Evolutionary conservation across 2,888 invertebrate species (phyloP), one percentile per base, ranked within the genome.

Genomic region (Helobdella robusta): DNA sequence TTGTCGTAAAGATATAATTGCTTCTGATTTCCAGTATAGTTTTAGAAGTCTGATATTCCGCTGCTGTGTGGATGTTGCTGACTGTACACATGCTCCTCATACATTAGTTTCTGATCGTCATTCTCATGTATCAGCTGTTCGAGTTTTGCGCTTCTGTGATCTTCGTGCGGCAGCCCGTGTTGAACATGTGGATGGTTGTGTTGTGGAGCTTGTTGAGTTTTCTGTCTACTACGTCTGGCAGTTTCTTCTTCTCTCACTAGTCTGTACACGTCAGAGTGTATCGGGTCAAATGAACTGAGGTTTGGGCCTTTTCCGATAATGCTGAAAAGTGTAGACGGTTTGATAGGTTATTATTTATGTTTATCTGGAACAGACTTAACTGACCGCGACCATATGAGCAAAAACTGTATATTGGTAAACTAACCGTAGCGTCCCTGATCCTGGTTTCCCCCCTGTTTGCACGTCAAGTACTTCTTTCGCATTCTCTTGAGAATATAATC

Each of bases 401-500:
- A n/a, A n/a, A n/a, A n/a, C n/a, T n/a, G n/a, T n/a, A n/a, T n/a
- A n/a, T n/a, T n/a, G n/a, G n/a, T n/a, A n/a, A n/a, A 63, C 71
- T 68, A 64, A 72, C 72, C 68, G 66, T 59, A 72, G 59, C n/a
- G 72, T 70, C 65, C 72, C 72, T 35, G 67, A 54, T 46, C 72
- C 72, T 11, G 72, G 67, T 48, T 67, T 69, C 8, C 71, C 72
- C n/a, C 54, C 23, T 2, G 76, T 77, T 72, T 78, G 78, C 34
- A 74, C 74, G 59, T 71, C 63, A 58, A 74, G 73, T 3, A 75
- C 73, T 68, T 76, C 75, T 68, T 72, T 66, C 18, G 77, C 74
- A 71, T 78, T 79, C 61, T 71, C 72, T 44, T 71, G 71, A 23
- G 77, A 77, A 73, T 79, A 79, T 68, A 79, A 71, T 2, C 74